Evolutionary conservation across 2,113 vertebrate genomes (phyloP), one percentile per base, ranked within the genome.

Genomic region (Sciurus niger): DNA sequence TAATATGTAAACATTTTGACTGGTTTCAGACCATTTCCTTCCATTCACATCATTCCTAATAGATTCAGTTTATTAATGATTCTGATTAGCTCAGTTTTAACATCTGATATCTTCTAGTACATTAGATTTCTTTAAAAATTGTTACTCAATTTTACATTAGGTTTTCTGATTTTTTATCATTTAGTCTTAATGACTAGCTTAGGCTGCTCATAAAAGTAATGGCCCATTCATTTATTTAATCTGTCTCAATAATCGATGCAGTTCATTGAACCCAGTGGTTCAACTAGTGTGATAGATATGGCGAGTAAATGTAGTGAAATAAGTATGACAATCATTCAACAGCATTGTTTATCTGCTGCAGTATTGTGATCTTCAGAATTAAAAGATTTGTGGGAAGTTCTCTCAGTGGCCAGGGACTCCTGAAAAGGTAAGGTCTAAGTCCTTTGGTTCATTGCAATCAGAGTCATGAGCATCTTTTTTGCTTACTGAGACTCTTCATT

Each of bases 161-260:
- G 46, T 84, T 24, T 55, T 76, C 77, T 94, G 43, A 86, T 68
- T 93, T 96, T 89, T 90, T 93, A 77, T 82, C 78, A 93, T 67
- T 96, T 90, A 89, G n/a, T 91, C 46, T 96, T 96, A 95, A 95
- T 92, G 74, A 95, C 63, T 85, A 83, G 58, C 67, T 82, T 80
- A 73, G 78, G 53, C 30, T 73, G 48, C 74, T 93, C 58, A 40
- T 92, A 77, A 89, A 87, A 86, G 53, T 77, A 96, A 97, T 79
- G 79, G 55, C 63, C 51, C 79, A 89, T 96, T 95, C 84, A 89
- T 95, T 96, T 91, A 85, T 89, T 95, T 96, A 84, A 96, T 95
- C 46, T n/a, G 53, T 93, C 70, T 95, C 78, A 96, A 51, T 93
- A 93, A 78, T 18, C 48, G 53, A 94, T 76, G 22, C 68, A 89